Conservation (phyloP, 2,797 vertebrate genomes). For the Paedocypris micromegethes region DNA sequence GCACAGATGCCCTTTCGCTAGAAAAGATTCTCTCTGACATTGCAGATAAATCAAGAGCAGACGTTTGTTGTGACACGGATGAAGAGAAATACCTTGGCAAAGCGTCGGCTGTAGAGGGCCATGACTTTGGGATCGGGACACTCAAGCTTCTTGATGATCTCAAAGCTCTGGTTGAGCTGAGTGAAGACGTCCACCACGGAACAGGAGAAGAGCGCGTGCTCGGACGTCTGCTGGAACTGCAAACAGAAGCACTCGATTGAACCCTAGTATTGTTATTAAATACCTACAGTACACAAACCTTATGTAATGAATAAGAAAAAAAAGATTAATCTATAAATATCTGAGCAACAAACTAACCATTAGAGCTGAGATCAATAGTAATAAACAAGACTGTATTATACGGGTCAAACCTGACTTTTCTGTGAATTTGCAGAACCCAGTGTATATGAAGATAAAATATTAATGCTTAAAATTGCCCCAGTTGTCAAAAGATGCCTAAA, state of each 20-base stretch:
- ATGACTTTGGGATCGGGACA: slow-evolving; percentile 90
- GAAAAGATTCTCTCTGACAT: slow-evolving; percentile 11
- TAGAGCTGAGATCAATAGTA: no score
- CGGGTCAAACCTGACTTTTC: no score
- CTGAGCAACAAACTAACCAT: no score
- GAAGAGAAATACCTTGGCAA: slow-evolving; percentile 79
- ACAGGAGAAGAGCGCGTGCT: slow-evolving; percentile 97
- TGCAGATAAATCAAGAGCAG: not conserved
- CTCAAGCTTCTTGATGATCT: slow-evolving; percentile 96
- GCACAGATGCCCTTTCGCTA: slow-evolving; percentile 22
- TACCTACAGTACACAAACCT: no score
- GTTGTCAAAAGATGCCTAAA: no score
- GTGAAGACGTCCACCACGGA: slow-evolving; percentile 99
- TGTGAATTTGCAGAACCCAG: no score
- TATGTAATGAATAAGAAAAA: no score
- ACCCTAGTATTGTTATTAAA: not conserved
- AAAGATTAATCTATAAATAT: no score
- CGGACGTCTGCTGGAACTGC: slow-evolving; percentile 97
- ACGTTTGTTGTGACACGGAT: slow-evolving; percentile 16
- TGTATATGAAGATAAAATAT: no score
- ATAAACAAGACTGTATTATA: no score
- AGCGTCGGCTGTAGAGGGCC: slow-evolving; percentile 90
- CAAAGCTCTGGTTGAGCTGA: slow-evolving; percentile 98
- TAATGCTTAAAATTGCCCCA: no score
- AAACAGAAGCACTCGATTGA: not conserved